Evolutionary conservation across 2,888 invertebrate species (phyloP), one percentile per base, ranked within the genome.

Genomic region (Sicus ferrugineus): DNA sequence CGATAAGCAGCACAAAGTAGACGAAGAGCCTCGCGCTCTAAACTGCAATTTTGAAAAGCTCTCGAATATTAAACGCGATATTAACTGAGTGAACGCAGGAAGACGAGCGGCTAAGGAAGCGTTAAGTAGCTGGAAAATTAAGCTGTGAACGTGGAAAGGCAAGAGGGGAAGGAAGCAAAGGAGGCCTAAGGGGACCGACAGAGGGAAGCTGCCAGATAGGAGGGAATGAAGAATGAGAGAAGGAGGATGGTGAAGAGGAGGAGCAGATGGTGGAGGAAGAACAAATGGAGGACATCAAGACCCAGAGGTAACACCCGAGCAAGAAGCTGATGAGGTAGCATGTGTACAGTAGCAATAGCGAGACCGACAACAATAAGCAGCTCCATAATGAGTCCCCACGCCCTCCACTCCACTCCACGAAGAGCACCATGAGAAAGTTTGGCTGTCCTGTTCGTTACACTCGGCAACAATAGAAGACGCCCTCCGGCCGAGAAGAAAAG

Each of bases 71-170:
- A 28, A 21, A 54, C 16, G 28, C 21, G 16, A 50, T 50, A 50
- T 50, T 58, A 58, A 58, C 30, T n/a, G 38, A 59, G 38, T 38
- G 21, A 38, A 59, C 59, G 19, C n/a, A 59, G 21, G 38, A 26
- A 59, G 38, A 59, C 21, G 34, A 59, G 38, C 16, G 38, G 38
- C 23, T 38, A 58, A 58, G 31, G 34, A 59, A 59, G 21, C 59
- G 38, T 38, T 38, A 58, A 58, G 31, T 58, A 58, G 42, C 21
- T 21, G 42, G 4, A n/a, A n/a, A n/a, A n/a, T n/a, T n/a, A n/a
- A n/a, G n/a, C n/a, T n/a, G n/a, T n/a, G n/a, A n/a, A n/a, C n/a
- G 11, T 11, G 21, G 30, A 58, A 3, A 14, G 28, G 30, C 11
- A 16, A 28, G 58, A 28, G 14, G 7, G 14, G 19, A 46, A 46